A percentile compares a stretch with the other conserved stretches of the same genome.
Conservation (phyloP, 2,888 invertebrate genomes). For the Acronicta psi region DNA sequence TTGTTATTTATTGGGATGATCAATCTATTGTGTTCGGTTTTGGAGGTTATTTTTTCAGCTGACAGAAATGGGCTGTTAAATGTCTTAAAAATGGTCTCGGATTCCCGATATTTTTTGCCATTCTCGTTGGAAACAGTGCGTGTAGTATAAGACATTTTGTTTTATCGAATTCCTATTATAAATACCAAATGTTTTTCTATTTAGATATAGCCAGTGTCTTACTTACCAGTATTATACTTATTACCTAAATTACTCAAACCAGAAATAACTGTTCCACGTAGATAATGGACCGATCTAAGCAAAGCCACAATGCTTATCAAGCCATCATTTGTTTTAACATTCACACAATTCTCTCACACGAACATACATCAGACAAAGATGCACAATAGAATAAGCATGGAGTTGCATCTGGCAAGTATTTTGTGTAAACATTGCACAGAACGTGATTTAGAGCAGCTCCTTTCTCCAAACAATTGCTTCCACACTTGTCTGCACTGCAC, state of each 20-base stretch:
- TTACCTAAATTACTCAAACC: too few species aligned
- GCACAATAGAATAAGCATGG: conserved; percentile 4
- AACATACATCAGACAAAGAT: not conserved
- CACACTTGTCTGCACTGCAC: conserved; percentile 27
- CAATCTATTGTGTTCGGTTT: conserved; percentile 64
- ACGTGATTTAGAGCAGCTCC: conserved; percentile 29
- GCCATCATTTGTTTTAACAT: not conserved
- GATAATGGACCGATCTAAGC: too few species aligned
- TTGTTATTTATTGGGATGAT: conserved; percentile 75
- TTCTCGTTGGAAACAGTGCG: not conserved
- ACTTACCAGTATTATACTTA: too few species aligned
- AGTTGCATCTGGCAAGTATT: conserved; percentile 2
- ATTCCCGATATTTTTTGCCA: conserved; percentile 1
- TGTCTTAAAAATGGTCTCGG: conserved; percentile 25
- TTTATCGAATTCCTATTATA: not conserved
- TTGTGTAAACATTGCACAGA: conserved; percentile 23
- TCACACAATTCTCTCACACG: not conserved
- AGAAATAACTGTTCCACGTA: too few species aligned
- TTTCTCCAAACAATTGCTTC: conserved; percentile 32
- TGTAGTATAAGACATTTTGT: not conserved
- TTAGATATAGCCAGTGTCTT: too few species aligned
- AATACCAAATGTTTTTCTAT: not conserved
- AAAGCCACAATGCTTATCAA: too few species aligned
- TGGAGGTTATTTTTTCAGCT: conserved; percentile 36
- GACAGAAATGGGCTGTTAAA: conserved; percentile 27